Evolutionary conservation across 2,888 invertebrate species (phyloP).

Genomic region (Amiota communis): DNA sequence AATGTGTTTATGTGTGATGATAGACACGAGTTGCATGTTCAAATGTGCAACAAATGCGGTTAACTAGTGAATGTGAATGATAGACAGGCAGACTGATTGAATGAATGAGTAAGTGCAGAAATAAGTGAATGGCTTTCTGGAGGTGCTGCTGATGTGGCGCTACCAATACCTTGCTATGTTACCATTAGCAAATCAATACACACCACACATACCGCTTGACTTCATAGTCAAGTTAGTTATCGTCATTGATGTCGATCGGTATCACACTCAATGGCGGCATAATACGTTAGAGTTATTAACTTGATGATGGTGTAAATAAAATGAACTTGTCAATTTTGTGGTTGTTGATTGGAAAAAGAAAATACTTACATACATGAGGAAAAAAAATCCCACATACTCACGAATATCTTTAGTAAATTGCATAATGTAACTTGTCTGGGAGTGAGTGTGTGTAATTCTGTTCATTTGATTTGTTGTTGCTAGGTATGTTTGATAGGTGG

Average conservation of each 20-base stretch:
- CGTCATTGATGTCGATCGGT: not conserved
- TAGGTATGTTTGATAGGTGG: not conserved
- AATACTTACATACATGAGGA: not conserved
- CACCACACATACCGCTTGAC: not conserved
- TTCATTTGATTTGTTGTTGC: not conserved
- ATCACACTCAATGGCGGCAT: conserved; percentile 16
- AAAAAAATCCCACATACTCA: not conserved
- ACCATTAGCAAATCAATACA: not conserved
- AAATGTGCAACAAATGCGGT: conserved; percentile 37
- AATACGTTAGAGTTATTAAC: conserved; percentile 49
- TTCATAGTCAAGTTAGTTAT: not conserved
- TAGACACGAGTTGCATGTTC: conserved; percentile 52
- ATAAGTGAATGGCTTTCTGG: too few species aligned
- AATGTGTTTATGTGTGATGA: not conserved
- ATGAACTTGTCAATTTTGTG: conserved; percentile 47
- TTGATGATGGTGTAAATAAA: conserved; percentile 49
- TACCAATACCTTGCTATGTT: not conserved
- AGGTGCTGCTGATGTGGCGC: not conserved
- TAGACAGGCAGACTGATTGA: not conserved
- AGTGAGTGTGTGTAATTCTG: not conserved
- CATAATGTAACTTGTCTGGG: not conserved
- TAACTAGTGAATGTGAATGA: too few species aligned
- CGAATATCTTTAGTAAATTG: conserved; percentile 4
- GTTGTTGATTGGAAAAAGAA: conserved; percentile 15
- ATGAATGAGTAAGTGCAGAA: too few species aligned